These are phyloP conservation scores for Panagrolaimus sp. DNA, from an alignment of 1,140 invertebrate species.

Conservation along the genomic window DNA sequence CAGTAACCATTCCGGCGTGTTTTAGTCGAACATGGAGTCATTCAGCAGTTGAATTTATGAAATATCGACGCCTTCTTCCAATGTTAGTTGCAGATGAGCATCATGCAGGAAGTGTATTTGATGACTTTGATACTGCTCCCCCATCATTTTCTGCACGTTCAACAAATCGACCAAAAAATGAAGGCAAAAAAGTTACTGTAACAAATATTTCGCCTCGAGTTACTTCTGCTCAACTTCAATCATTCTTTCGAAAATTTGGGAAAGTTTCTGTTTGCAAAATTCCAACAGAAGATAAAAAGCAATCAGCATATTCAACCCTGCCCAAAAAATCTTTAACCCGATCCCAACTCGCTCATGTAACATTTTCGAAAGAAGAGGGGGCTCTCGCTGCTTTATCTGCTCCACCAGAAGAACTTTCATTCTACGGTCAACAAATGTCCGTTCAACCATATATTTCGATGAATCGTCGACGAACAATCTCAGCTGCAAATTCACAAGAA, in stretches of 20 bases:
- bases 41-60: slow-evolving; percentile 60
- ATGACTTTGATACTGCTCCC: slow-evolving; percentile 46
- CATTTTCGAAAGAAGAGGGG: slow-evolving; percentile 39
- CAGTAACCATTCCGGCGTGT: no score
- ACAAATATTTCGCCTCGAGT: slow-evolving; percentile 50
- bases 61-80: slow-evolving; percentile 53
- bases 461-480: not conserved
- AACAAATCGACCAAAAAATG: slow-evolving; percentile 25
- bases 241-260: slow-evolving; percentile 59
- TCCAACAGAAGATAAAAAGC: slow-evolving; percentile 46
- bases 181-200: slow-evolving; percentile 52
- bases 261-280: slow-evolving; percentile 48
- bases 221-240: slow-evolving; percentile 51
- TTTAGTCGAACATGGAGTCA: slow-evolving; percentile 59
- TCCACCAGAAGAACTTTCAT: slow-evolving; percentile 52
- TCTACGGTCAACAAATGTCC: slow-evolving; percentile 55
- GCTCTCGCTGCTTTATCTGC: slow-evolving; percentile 45
- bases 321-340: slow-evolving; percentile 46
- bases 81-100: slow-evolving; percentile 58
- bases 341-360: slow-evolving; percentile 31
- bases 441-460: slow-evolving; percentile 36
- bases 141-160: slow-evolving; percentile 28
- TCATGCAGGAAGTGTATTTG: slow-evolving; percentile 49
- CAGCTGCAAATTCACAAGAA: not conserved
- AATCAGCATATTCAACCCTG: slow-evolving; percentile 54